A percentile compares a stretch with the other conserved stretches of the same genome.
These are phyloP conservation scores for Rhodinocichla rosea DNA, from an alignment of 2,113 vertebrate species.

Conservation along the genomic window DNA sequence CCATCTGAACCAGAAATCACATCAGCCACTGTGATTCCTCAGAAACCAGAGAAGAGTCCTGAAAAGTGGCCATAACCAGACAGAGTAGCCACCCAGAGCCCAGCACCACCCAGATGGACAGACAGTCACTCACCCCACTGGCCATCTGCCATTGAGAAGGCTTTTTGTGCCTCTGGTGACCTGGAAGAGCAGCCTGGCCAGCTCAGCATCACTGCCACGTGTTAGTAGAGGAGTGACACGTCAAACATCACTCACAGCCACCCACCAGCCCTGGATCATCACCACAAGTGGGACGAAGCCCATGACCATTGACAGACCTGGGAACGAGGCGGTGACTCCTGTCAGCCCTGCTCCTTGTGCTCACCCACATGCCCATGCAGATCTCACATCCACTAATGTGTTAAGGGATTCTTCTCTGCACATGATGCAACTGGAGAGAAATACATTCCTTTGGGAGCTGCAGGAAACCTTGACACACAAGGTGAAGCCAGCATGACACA, in stretches of 20 bases:
- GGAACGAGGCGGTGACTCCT: accelerated
- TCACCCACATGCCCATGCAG: background rate
- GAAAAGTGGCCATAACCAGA: accelerated
- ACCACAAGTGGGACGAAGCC: background rate
- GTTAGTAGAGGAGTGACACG: accelerated
- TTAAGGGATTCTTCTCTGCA: conserved; percentile 20
- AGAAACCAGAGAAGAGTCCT: background rate
- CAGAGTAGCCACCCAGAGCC: accelerated
- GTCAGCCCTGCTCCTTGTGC: background rate
- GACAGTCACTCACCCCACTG: accelerated
- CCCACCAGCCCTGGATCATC: accelerated
- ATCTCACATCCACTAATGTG: background rate
- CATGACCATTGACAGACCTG: accelerated
- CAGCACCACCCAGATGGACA: accelerated
- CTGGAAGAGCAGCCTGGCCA: background rate
- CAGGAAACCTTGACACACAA: background rate
- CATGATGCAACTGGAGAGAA: conserved; percentile 54
- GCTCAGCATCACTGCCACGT: accelerated
- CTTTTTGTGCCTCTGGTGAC: accelerated
- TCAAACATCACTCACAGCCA: background rate
- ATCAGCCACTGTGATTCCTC: background rate
- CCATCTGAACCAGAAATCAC: background rate
- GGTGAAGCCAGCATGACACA: background rate
- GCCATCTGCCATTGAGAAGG: accelerated
- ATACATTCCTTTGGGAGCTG: conserved; percentile 7